These are phyloP conservation scores for Sardinella longiceps DNA, from an alignment of 2,797 vertebrate species.

Conservation along the genomic window DNA sequence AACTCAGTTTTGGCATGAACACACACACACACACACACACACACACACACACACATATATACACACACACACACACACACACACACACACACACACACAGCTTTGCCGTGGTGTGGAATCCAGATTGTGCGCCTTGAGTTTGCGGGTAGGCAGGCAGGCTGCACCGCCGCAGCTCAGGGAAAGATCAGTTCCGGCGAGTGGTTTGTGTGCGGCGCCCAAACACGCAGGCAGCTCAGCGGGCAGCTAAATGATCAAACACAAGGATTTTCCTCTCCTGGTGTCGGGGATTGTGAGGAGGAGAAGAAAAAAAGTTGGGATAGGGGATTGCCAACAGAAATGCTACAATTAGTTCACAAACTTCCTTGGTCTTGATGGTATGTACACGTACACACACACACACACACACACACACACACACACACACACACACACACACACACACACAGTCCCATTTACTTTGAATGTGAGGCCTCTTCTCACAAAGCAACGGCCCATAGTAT, in stretches of 20 bases:
- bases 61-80: conserved; percentile 27
- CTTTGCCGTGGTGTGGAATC: neutral
- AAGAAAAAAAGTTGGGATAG: conserved; percentile 37
- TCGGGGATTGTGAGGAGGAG: conserved; percentile 36
- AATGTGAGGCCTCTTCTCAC: neutral
- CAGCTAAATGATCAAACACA: conserved; percentile 63
- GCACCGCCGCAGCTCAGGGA: conserved; percentile 32
- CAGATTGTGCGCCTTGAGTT: neutral
- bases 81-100: conserved; percentile 9
- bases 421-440: neutral
- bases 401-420: neutral
- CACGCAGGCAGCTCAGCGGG: conserved; percentile 47
- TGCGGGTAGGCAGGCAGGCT: conserved; percentile 25
- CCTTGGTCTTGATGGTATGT: neutral
- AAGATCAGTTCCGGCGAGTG: conserved; percentile 72
- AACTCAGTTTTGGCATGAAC: no score
- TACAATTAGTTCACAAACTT: conserved; percentile 49
- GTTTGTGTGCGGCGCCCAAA: conserved; percentile 48
- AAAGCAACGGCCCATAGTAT: neutral
- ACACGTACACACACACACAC: neutral
- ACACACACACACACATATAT: conserved; percentile 1
- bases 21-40: neutral
- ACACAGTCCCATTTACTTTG: conserved; percentile 15
- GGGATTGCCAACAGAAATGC: conserved; percentile 40
- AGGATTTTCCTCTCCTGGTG: conserved; percentile 64